Evolutionary conservation across 2,888 invertebrate genomes (phyloP).

Genomic region (Chorisops tibialis): DNA sequence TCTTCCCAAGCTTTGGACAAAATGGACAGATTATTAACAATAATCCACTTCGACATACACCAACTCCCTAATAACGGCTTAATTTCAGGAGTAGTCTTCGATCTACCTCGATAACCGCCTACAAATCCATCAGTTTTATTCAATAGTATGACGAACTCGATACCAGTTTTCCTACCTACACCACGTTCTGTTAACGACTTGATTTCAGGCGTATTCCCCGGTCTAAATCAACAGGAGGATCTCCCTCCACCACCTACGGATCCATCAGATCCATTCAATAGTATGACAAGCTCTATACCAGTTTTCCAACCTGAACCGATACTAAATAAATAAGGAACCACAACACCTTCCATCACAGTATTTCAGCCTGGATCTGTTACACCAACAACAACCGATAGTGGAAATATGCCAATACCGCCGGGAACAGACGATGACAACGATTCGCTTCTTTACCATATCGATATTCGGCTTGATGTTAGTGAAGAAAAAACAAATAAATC

Average conservation of each 20-base stretch:
- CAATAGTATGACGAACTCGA: too few relatives aligned
- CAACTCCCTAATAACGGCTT: too few relatives aligned
- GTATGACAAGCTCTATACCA: not conserved
- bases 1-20: not conserved
- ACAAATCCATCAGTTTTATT: too few relatives aligned
- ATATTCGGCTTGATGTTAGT: slow-evolving; percentile 7
- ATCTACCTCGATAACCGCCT: too few relatives aligned
- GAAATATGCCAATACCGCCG: not conserved
- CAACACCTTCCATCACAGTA: slow-evolving; percentile 3
- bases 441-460: slow-evolving; percentile 1
- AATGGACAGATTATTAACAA: not conserved
- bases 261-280: not conserved
- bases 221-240: not conserved
- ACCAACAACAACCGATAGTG: not conserved
- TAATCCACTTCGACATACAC: not conserved
- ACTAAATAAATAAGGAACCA: too few relatives aligned
- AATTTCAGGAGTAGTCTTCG: too few relatives aligned
- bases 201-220: not conserved
- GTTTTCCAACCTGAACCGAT: slow-evolving; percentile 6
- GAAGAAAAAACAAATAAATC: slow-evolving; percentile 1
- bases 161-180: too few relatives aligned
- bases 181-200: not conserved
- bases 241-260: not conserved
- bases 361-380: slow-evolving; percentile 5
- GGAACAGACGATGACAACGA: slow-evolving; percentile 1